Evolutionary conservation across 37 sponge, comb jelly and placozoan genomes (phyloP).

Genomic region (Beroe forskalii): DNA sequence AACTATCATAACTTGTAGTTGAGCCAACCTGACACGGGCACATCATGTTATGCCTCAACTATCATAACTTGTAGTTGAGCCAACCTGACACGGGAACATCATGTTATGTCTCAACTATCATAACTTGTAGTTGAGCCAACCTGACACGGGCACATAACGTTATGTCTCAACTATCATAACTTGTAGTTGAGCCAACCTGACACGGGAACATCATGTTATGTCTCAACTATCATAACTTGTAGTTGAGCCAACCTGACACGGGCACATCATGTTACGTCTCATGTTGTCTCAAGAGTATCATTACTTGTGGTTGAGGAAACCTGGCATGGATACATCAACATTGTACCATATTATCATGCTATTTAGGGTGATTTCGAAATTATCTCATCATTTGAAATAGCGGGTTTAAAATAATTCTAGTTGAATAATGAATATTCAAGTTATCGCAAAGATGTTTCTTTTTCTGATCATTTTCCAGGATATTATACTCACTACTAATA

Average conservation of each 20-base stretch:
- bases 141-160: neutral
- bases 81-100: neutral
- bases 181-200: neutral
- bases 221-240: neutral
- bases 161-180: neutral
- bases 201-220: neutral
- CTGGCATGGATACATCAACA: neutral
- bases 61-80: neutral
- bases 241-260: neutral
- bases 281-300: neutral
- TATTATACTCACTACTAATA: no score
- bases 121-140: neutral
- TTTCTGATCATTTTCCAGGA: no score
- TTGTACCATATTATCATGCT: no score
- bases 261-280: constrained; percentile 1
- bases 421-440: no score
- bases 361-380: no score
- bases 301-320: neutral
- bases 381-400: no score
- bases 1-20: neutral
- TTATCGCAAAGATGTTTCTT: no score
- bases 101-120: neutral
- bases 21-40: neutral
- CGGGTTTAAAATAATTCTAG: no score
- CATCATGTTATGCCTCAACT: neutral